A percentile compares a stretch with the other conserved stretches of the same genome.
Evolutionary conservation across 1,140 invertebrate species (phyloP).

Genomic region (Trichogramma pretiosum): DNA sequence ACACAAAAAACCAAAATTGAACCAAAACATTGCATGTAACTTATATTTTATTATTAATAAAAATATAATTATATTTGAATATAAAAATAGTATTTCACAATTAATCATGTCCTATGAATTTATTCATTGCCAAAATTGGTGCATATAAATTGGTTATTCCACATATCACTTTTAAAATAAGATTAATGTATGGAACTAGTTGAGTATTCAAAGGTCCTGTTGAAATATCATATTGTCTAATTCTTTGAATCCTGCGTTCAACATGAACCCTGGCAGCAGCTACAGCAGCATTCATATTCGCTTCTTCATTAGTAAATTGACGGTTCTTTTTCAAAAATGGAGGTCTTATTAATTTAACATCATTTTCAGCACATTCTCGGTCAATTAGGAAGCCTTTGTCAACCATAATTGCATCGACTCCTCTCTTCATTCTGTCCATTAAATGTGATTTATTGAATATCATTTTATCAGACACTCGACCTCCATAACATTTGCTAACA

Average conservation of each 20-base stretch:
- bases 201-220: background rate
- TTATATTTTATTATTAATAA: no score
- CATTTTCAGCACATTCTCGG: background rate
- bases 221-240: background rate
- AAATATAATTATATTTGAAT: no score
- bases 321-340: background rate
- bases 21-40: no score
- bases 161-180: background rate
- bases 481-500: slow-evolving; percentile 25
- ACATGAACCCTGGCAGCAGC: slow-evolving; percentile 1
- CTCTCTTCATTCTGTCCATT: slow-evolving; percentile 8
- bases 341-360: background rate
- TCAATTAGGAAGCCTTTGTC: slow-evolving; percentile 1
- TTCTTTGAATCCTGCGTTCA: background rate
- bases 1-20: no score
- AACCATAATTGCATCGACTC: background rate
- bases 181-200: background rate
- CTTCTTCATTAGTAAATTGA: background rate
- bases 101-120: no score
- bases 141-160: background rate
- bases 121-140: background rate
- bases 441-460: slow-evolving; percentile 25
- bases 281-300: background rate
- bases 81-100: no score
- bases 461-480: slow-evolving; percentile 24